Conservation (phyloP, 2,888 invertebrate species). For the Dryadula phaetusa region DNA sequence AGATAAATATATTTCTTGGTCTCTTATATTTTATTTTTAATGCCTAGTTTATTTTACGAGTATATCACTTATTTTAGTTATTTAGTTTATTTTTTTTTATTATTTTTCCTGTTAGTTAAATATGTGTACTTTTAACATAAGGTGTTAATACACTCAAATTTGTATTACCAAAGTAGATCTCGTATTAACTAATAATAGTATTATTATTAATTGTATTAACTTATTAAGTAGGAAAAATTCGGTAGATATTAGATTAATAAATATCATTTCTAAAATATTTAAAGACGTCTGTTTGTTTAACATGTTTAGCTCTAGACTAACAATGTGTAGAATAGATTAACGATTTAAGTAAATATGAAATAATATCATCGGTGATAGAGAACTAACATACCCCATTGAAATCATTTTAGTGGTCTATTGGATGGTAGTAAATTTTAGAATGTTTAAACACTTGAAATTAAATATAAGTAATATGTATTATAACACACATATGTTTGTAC, state of each 20-base stretch:
- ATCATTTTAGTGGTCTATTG: conserved; percentile 65
- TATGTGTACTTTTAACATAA: conserved; percentile 65
- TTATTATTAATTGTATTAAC: conserved; percentile 81
- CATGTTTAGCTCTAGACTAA: conserved; percentile 84
- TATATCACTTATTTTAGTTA: conserved; percentile 60
- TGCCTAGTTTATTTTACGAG: conserved; percentile 65
- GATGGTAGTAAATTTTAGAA: conserved; percentile 68
- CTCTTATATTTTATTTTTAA: conserved; percentile 67
- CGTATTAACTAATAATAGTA: conserved; percentile 78
- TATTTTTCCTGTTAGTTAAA: conserved; percentile 58
- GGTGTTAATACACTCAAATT: conserved; percentile 55
- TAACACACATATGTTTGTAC: conserved; percentile 60
- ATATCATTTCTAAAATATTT: conserved; percentile 81
- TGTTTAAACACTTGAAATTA: conserved; percentile 65
- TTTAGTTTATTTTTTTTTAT: conserved; percentile 63
- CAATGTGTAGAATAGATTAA: conserved; percentile 82
- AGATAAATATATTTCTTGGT: conserved; percentile 55
- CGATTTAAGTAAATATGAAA: conserved; percentile 58
- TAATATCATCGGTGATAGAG: conserved; percentile 60
- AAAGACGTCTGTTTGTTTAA: conserved; percentile 83
- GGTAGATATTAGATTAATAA: conserved; percentile 81
- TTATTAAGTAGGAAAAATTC: conserved; percentile 72
- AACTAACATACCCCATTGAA: conserved; percentile 78
- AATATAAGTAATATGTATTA: conserved; percentile 61
- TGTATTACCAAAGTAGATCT: conserved; percentile 66